A percentile compares a stretch with the other conserved stretches of the same genome.
These are phyloP conservation scores for Amia ocellicauda DNA, from an alignment of 2,113 vertebrate genomes.

Conservation along the genomic window DNA sequence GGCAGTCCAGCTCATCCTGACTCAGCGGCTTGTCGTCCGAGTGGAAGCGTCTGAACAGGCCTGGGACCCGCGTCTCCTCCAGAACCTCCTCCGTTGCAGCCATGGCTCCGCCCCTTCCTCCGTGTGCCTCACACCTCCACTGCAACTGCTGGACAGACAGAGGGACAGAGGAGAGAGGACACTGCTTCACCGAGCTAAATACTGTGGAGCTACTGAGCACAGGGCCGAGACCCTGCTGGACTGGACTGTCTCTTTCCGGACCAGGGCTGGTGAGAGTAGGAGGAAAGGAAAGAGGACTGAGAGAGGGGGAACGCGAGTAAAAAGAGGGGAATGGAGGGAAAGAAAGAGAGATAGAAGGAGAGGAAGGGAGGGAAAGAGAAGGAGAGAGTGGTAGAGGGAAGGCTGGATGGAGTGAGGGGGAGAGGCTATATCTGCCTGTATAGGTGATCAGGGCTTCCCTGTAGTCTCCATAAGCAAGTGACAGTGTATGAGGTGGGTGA, in stretches of 20 bases:
- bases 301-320: neutral
- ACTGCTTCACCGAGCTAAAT: neutral
- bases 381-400: rapidly evolving
- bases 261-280: neutral
- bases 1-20: slow-evolving; percentile 56
- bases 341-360: neutral
- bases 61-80: slow-evolving; percentile 1
- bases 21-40: slow-evolving; percentile 32
- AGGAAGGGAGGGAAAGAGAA: neutral
- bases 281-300: neutral
- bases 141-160: neutral
- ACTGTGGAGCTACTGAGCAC: neutral
- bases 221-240: too few species aligned
- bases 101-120: slow-evolving; percentile 37
- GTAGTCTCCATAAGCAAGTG: too few species aligned
- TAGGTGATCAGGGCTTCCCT: too few species aligned
- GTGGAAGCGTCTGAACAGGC: slow-evolving; percentile 14
- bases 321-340: too few species aligned
- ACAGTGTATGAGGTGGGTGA: too few species aligned
- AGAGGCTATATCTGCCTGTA: too few species aligned
- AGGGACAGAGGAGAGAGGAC: neutral
- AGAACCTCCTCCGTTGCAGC: slow-evolving; percentile 29
- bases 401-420: too few species aligned
- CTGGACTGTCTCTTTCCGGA: neutral
- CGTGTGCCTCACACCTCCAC: neutral